phyloP scores from a whole-genome alignment of 1,140 invertebrate species.

The Meteorus sp. region DNA sequence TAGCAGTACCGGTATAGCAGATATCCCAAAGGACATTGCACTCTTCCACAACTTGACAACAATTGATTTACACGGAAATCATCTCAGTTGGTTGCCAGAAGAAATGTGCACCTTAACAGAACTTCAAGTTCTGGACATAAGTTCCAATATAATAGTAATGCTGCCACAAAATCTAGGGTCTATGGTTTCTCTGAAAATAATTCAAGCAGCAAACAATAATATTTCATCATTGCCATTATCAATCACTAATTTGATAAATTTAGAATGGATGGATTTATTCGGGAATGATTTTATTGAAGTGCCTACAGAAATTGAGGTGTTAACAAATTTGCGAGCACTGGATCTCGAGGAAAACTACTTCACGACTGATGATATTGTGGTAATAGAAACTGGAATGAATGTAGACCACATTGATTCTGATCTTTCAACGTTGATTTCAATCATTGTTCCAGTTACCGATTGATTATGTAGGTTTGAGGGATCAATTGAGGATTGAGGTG shows the following conservation, averaged over 20 bases:
- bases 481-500: too few species aligned
- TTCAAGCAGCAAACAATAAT: slow-evolving; percentile 32
- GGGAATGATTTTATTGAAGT: slow-evolving; percentile 34
- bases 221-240: slow-evolving; percentile 35
- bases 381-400: too few species aligned
- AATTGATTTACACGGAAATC: slow-evolving; percentile 36
- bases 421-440: background rate
- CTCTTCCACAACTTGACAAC: slow-evolving; percentile 32
- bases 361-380: slow-evolving; percentile 21
- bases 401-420: too few species aligned
- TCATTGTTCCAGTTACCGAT: background rate
- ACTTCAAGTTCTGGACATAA: slow-evolving; percentile 31
- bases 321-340: slow-evolving; percentile 32
- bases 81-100: slow-evolving; percentile 36
- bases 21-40: slow-evolving; percentile 25
- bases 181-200: slow-evolving; percentile 29
- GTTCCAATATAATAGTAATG: slow-evolving; percentile 26
- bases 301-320: slow-evolving; percentile 17
- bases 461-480: too few species aligned
- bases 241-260: slow-evolving; percentile 29
- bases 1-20: slow-evolving; percentile 18
- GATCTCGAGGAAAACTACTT: slow-evolving; percentile 42
- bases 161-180: slow-evolving; percentile 37
- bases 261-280: slow-evolving; percentile 42
- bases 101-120: slow-evolving; percentile 37